phyloP scores from a whole-genome alignment of 2,113 vertebrate species.

The Gnathonemus longibarbis region DNA sequence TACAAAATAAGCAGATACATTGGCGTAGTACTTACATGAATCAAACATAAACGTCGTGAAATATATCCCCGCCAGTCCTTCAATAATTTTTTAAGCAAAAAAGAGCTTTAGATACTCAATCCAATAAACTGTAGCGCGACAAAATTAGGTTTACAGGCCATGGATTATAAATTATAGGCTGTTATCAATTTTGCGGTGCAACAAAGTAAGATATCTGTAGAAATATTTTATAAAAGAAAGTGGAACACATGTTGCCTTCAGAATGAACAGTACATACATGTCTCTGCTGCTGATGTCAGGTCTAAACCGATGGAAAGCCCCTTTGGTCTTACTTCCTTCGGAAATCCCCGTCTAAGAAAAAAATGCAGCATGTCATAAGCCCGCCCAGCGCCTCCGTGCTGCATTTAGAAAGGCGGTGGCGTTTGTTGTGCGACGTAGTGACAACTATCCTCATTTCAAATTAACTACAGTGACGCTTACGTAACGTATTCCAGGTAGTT shows the following conservation, averaged over 20 bases:
- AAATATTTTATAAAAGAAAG: conserved; percentile 11
- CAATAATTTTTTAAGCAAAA: not conserved
- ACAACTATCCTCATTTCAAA: not conserved
- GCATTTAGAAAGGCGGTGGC: not conserved
- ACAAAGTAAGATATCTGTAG: not conserved
- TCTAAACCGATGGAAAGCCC: conserved; percentile 25
- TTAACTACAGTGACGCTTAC: not conserved
- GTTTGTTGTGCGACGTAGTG: not conserved
- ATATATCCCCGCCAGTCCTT: not conserved
- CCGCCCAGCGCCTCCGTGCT: not conserved
- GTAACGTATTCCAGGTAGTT: not conserved
- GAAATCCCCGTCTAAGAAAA: conserved; percentile 25
- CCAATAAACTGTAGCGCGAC: not conserved
- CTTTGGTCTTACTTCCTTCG: conserved; percentile 26
- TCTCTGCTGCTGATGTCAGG: conserved; percentile 6
- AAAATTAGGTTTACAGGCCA: not conserved
- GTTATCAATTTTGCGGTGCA: not conserved
- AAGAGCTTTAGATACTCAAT: not conserved
- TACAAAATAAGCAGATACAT: not conserved
- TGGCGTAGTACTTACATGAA: not conserved
- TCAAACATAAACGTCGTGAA: not conserved
- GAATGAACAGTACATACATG: conserved; percentile 3
- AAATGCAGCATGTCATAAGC: not conserved
- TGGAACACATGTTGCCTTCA: conserved; percentile 13
- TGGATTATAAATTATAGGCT: not conserved